phyloP scores from a whole-genome alignment of 2,888 invertebrate genomes.

The Reticulitermes lucifugus region DNA sequence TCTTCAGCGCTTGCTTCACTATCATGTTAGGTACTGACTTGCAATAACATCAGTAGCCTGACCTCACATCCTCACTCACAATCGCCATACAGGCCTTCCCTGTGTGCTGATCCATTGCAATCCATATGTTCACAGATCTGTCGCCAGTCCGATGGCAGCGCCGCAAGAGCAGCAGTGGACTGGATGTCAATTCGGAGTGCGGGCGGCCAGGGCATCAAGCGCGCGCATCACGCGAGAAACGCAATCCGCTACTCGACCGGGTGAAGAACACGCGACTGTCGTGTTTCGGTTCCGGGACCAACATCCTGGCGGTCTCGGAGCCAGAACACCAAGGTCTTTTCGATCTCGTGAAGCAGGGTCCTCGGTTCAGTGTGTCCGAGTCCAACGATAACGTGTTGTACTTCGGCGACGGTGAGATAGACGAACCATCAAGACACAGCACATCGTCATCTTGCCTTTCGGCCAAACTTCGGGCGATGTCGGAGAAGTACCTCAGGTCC shows the following conservation, averaged over 20 bases:
- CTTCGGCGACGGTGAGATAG: constrained; percentile 9
- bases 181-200: constrained; percentile 61
- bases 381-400: constrained; percentile 51
- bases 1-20: too few relatives aligned
- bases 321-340: constrained; percentile 47
- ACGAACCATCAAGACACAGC: not conserved
- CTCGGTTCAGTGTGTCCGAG: constrained; percentile 45
- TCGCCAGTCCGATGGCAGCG: constrained; percentile 73
- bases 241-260: constrained; percentile 77
- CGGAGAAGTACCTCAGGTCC: constrained; percentile 77
- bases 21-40: too few relatives aligned
- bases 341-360: constrained; percentile 55
- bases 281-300: constrained; percentile 66
- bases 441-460: constrained; percentile 72
- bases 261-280: constrained; percentile 78
- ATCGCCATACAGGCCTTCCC: too few relatives aligned
- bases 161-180: constrained; percentile 70
- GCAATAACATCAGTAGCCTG: too few relatives aligned
- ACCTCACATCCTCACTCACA: too few relatives aligned
- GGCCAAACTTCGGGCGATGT: constrained; percentile 78
- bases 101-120: too few relatives aligned
- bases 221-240: constrained; percentile 68
- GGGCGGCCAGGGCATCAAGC: not conserved
- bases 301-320: not conserved
- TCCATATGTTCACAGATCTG: constrained; percentile 67